Conservation (phyloP, 2,888 invertebrate species). For the Brachypalpus laphriformis region DNA sequence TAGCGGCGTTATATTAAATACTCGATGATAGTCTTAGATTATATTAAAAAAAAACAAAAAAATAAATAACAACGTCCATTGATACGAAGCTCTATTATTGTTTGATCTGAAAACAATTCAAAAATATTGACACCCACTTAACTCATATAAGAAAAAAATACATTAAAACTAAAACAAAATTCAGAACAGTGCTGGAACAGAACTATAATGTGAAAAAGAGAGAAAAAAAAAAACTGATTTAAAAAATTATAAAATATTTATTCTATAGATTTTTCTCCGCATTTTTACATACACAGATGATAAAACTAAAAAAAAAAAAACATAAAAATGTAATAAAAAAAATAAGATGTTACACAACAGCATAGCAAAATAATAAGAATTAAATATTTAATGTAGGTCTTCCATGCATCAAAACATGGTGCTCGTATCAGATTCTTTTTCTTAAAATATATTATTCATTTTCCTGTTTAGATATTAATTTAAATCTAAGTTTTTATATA, state of each 20-base stretch:
- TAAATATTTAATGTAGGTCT: constrained; percentile 8
- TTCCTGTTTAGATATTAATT: constrained; percentile 14
- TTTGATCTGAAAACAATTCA: background rate
- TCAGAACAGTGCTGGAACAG: background rate
- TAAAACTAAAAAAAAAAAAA: constrained; percentile 21
- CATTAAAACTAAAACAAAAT: background rate
- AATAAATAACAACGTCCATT: background rate
- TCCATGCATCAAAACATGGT: background rate
- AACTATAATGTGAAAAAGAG: background rate
- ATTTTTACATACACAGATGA: constrained; percentile 40
- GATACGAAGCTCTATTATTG: background rate
- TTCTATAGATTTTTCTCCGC: constrained; percentile 21
- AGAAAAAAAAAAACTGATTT: constrained; percentile 12
- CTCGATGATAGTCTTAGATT: constrained; percentile 13
- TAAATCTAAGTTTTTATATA: constrained; percentile 31
- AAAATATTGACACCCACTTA: background rate
- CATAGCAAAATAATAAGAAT: constrained; percentile 30
- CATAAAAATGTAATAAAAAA: constrained; percentile 24
- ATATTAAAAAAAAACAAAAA: background rate
- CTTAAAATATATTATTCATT: constrained; percentile 25
- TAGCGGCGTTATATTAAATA: background rate
- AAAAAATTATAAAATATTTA: constrained; percentile 65
- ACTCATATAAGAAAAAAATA: background rate
- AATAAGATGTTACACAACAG: constrained; percentile 45
- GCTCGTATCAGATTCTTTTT: constrained; percentile 2